These are phyloP conservation scores for Melanotaenia parkinsoni DNA, from an alignment of 2,797 vertebrate genomes.

Conservation along the genomic window DNA sequence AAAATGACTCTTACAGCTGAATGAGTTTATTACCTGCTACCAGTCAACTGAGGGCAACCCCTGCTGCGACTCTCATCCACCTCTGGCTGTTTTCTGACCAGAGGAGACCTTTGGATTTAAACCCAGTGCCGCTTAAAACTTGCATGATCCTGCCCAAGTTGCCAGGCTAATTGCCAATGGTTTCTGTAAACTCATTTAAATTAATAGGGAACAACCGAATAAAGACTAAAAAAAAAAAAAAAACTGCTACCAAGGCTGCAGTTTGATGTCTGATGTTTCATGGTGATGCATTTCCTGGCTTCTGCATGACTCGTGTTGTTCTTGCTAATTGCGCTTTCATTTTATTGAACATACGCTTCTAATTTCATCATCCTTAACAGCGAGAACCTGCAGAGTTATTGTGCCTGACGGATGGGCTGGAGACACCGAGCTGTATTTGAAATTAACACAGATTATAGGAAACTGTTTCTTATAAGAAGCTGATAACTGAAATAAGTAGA, in stretches of 20 bases:
- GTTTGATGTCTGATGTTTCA: slow-evolving; percentile 46
- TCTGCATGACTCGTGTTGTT: slow-evolving; percentile 67
- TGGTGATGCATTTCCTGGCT: slow-evolving; percentile 60
- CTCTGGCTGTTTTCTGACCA: slow-evolving; percentile 59
- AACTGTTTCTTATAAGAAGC: slow-evolving; percentile 50
- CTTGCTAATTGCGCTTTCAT: slow-evolving; percentile 70
- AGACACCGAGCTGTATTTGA: slow-evolving; percentile 54
- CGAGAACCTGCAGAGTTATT: slow-evolving; percentile 63
- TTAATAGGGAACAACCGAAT: slow-evolving; percentile 56
- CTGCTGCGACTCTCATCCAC: slow-evolving; percentile 59
- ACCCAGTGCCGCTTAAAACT: slow-evolving; percentile 49
- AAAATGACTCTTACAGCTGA: slow-evolving; percentile 69
- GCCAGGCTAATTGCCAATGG: slow-evolving; percentile 32
- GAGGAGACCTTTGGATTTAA: slow-evolving; percentile 50
- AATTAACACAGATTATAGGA: slow-evolving; percentile 46
- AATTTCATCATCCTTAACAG: slow-evolving; percentile 66
- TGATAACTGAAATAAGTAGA: slow-evolving; percentile 15
- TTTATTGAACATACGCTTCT: slow-evolving; percentile 76
- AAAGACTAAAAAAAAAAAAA: background rate
- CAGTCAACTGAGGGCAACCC: slow-evolving; percentile 55
- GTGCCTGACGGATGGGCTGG: slow-evolving; percentile 46
- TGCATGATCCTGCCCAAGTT: slow-evolving; percentile 25
- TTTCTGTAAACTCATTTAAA: slow-evolving; percentile 61
- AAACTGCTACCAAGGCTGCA: slow-evolving; percentile 29
- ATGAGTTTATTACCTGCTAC: slow-evolving; percentile 63